These are phyloP conservation scores for Physocephala rufipes DNA, from an alignment of 2,888 invertebrate species.

Conservation along the genomic window DNA sequence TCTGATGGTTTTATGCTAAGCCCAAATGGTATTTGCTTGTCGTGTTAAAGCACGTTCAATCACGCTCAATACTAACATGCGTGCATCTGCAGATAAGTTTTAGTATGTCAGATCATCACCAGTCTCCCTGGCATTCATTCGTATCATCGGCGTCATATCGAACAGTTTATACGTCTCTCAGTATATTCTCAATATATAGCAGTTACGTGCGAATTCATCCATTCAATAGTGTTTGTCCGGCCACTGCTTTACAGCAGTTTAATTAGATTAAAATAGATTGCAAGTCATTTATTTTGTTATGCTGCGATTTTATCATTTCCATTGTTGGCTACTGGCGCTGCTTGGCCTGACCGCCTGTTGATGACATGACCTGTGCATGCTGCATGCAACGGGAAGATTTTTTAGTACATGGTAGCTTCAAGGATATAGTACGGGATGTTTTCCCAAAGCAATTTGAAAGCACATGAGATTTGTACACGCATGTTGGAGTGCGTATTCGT, in stretches of 20 bases:
- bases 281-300: conserved; percentile 34
- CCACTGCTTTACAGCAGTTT: conserved; percentile 22
- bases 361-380: neutral
- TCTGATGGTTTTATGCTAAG: no score
- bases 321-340: neutral
- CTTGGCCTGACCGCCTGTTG: conserved; percentile 16
- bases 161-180: no score
- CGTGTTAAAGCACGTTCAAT: no score
- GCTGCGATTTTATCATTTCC: conserved; percentile 28
- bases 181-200: no score
- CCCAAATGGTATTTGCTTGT: no score
- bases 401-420: neutral
- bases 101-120: neutral
- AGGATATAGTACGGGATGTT: no score
- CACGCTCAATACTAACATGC: neutral
- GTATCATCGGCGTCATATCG: no score
- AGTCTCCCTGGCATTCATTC: no score
- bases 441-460: neutral
- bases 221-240: neutral
- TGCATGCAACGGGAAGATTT: conserved; percentile 8
- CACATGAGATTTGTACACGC: neutral
- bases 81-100: neutral
- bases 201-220: no score
- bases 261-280: conserved; percentile 36
- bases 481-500: neutral